phyloP scores from a whole-genome alignment of 2,888 invertebrate species.

The Spodoptera exigua region DNA sequence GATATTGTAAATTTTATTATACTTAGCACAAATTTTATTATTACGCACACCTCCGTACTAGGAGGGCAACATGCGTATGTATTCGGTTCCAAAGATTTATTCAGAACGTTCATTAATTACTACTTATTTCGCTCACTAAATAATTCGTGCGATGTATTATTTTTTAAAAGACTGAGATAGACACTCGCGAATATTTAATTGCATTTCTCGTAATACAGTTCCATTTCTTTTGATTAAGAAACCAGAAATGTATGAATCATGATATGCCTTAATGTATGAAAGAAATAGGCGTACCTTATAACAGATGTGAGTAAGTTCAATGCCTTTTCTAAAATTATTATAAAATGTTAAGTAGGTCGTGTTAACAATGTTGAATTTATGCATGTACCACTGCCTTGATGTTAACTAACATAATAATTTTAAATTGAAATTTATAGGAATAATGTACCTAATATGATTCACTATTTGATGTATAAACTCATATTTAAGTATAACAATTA shows the following conservation, averaged over 20 bases:
- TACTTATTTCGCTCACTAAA: constrained; percentile 36
- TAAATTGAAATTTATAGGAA: constrained; percentile 71
- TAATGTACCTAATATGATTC: constrained; percentile 69
- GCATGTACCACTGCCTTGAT: constrained; percentile 84
- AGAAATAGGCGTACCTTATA: constrained; percentile 43
- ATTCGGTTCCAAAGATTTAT: constrained; percentile 62
- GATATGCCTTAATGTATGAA: constrained; percentile 61
- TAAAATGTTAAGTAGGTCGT: constrained; percentile 66
- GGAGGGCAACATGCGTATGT: constrained; percentile 29
- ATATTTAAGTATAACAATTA: constrained; percentile 60
- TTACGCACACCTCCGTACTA: constrained; percentile 18
- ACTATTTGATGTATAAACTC: constrained; percentile 68
- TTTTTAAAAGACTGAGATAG: constrained; percentile 62
- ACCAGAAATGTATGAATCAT: constrained; percentile 46
- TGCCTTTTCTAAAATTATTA: constrained; percentile 66
- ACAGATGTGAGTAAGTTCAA: constrained; percentile 54
- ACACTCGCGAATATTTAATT: constrained; percentile 41
- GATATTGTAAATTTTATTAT: constrained; percentile 48
- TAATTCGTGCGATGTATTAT: constrained; percentile 32
- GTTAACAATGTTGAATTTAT: constrained; percentile 71
- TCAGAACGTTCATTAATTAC: constrained; percentile 42
- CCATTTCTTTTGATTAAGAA: constrained; percentile 45
- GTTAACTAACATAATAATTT: constrained; percentile 74
- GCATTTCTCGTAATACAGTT: constrained; percentile 41
- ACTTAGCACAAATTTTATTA: constrained; percentile 54